Base-by-base conservation (phyloP, 37 sponge, comb jelly and placozoan genomes). In the Bolinopsis microptera region DNA sequence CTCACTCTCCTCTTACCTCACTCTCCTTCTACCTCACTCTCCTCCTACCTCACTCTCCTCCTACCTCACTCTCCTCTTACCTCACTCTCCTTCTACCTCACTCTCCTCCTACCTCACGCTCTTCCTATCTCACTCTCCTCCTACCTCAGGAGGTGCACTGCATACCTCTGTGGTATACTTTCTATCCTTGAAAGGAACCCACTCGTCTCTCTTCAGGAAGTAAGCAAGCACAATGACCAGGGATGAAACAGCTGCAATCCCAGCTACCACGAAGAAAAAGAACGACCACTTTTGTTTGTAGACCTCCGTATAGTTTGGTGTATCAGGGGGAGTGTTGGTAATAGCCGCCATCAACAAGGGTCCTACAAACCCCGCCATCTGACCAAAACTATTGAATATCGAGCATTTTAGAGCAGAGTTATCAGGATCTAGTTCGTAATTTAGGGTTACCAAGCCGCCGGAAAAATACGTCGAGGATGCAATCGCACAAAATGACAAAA, bases 281-380 rank as follows among this genome's bases (percentile, higher is more conserved):
- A 34, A 18, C 0, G 33, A 8, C 80, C 80, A 77, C 3, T 18
- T 77, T 77, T 77, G 36, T 36, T 77, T 77, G 32, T 77, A 35
- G 3, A 77, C 35, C 33, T 28, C 35, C 9, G 28, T 36, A 77
- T 32, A 77, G 35, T 77, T 77, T 1, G 22, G 18, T 1, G 37
- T 77, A 32, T 77, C 37, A 34, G 2, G 1, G 27, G 36, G 34
- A 1, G 36, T 77, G 34, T 31, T 27, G 3, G 80, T 77, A 28
- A 77, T 77, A 34, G 27, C 21, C 0, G 90, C 48, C 90, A 86
- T 86, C 61, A 86, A 41, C 3, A 41, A 0, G 34, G 90, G 90
- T 28, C 90, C 90, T 28, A 86, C 27, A 27, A 86, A 86, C 28
- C 90, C 90, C 0, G 90, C 32, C 27, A 40, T 86, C 36, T 86